Evolutionary conservation across 2,113 vertebrate genomes (phyloP), one percentile per base, ranked within the genome.

Genomic region (Globicephala melas): DNA sequence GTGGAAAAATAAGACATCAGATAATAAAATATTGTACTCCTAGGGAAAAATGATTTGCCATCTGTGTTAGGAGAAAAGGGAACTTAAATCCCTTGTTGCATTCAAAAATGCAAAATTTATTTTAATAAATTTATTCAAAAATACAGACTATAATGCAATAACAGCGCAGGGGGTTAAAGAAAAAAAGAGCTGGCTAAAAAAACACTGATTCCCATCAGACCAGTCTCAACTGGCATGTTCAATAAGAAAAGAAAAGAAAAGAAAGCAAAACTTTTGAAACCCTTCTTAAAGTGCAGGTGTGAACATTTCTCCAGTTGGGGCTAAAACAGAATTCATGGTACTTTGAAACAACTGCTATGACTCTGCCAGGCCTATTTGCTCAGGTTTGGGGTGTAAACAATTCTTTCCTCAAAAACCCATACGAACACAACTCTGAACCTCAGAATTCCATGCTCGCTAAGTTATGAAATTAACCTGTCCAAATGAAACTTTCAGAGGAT

Each of bases 201-300:
- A 14, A 1, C 67, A 96, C 28, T 14, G 31, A 95, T 93, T 97
- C 87, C 86, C 93, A 81, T 96, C 82, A 92, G 79, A 96, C 44
- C 70, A 91, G 8, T 87, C 82, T 93, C 25, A 55, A 97, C 95
- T 98, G 85, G 96, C 33, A 80, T 36, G 95, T 14, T 96, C 53
- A 91, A 91, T 89, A 97, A 94, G 0, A 60, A 62, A 79, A 89
- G 13, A 97, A 21, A 23, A 47, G 2, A 85, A 60, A 71, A 79
- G 5, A 21, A 47, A 73, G 88, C 76, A 73, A 96, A 98, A 97
- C 86, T 98, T 89, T 89, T 63, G 80, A 96, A 95, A 97, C 79
- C 25, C 92, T 98, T 98, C 95, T 96, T 97, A 89, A 98, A 97
- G 93, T 81, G 80, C 93, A 96, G 89, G 98, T 97, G 95, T 80